Evolutionary conservation across 2,113 vertebrate genomes (phyloP), one percentile per base, ranked within the genome.

Genomic region (Cephalopterus ornatus): DNA sequence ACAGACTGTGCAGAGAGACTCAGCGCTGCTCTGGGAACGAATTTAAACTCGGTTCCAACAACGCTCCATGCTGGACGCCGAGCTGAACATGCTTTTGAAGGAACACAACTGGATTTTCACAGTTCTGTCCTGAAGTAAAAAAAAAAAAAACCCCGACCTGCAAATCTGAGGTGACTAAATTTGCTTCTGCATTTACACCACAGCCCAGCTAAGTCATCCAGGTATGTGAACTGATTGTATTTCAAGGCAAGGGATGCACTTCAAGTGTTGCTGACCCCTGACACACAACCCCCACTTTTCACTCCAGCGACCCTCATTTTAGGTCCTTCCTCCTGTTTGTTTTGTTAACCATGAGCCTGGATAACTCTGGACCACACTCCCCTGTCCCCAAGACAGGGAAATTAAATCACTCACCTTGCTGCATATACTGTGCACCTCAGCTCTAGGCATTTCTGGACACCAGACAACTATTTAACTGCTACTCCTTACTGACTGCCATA

Each of bases 41-140:
- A 66, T 10, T 61, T 32, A 49, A 55, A 63, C 15, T 52, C 61
- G 37, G 20, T 46, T 89, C 14, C 70, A 77, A 21, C 42, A 55
- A 24, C 7, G 24, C 8, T 80, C 18, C 35, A 53, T 16, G 49
- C 4, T 12, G 11, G 41, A 35, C 0, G 0, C 9, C 44, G 68
- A 78, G 5, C 10, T 82, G 65, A 81, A 63, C 10, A 14, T 14
- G 23, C 23, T 24, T 84, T 59, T 13, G 12, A 63, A 88, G 23
- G 17, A 91, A 41, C 27, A 78, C 28, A 71, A 52, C 4, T 47
- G 53, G 28, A 66, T 58, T 73, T 83, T 24, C 49, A 65, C 5
- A 47, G 23, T 37, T 61, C 15, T 39, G 33, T 27, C 37, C 28
- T 11, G 20, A 41, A 53, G n/a, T 33, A 2, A 81, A 61, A 55